Conservation (phyloP, 2,113 vertebrate species). For the Sinocyclocheilus rhinocerous region DNA sequence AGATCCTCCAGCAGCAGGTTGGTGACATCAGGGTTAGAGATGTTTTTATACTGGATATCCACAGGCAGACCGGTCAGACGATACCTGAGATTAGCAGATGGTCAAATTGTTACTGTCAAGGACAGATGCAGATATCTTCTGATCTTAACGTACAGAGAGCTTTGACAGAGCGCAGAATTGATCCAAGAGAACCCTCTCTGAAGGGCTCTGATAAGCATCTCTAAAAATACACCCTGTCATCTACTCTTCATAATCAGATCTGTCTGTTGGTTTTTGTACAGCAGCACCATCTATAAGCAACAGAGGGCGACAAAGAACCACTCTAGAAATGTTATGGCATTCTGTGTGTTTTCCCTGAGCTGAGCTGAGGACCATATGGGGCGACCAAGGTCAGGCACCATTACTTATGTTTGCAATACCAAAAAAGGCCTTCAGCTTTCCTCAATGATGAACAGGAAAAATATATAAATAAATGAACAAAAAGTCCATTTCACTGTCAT, state of each 20-base stretch:
- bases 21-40: conserved; percentile 88
- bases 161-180: not conserved
- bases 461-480: conserved; percentile 22
- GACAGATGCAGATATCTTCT: not conserved
- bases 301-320: conserved; percentile 39
- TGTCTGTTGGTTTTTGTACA: no score
- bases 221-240: conserved; percentile 20
- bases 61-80: conserved; percentile 93
- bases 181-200: not conserved
- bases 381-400: conserved; percentile 26
- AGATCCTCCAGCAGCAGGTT: conserved; percentile 95
- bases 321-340: not conserved
- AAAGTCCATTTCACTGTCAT: conserved; percentile 7
- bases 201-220: conserved; percentile 2
- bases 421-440: conserved; percentile 41
- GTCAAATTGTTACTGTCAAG: not conserved
- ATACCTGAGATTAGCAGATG: conserved; percentile 77
- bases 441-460: not conserved
- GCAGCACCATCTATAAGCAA: conserved; percentile 14
- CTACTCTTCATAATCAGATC: conserved; percentile 2
- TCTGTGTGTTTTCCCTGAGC: not conserved
- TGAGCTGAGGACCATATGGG: not conserved
- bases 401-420: conserved; percentile 44
- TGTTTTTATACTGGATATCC: conserved; percentile 96
- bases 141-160: not conserved